Evolutionary conservation across 2,113 vertebrate genomes (phyloP).

Genomic region (Upupa epops): DNA sequence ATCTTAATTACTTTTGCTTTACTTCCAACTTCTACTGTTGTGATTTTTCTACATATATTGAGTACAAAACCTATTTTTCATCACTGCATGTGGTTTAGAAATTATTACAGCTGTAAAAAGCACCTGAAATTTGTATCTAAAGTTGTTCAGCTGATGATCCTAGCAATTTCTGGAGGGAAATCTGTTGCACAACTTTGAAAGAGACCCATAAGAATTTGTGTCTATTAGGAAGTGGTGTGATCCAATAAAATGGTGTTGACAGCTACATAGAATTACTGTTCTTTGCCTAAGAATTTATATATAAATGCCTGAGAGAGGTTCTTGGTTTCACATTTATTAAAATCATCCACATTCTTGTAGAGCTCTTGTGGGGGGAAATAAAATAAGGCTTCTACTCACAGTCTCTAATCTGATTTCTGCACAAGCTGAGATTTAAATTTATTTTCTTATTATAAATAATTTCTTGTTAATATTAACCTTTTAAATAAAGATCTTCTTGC

Average conservation of each 20-base stretch:
- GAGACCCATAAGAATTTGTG: neutral
- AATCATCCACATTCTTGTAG: neutral
- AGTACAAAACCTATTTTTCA: neutral
- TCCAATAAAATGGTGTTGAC: neutral
- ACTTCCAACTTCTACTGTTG: neutral
- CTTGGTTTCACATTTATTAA: neutral
- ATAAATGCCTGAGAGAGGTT: neutral
- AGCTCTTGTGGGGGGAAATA: fast-evolving
- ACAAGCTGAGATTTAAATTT: neutral
- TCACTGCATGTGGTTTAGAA: neutral
- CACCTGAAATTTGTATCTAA: neutral
- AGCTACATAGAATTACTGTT: neutral
- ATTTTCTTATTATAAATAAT: constrained; percentile 5
- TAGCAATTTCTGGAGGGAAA: neutral
- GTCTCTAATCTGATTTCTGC: neutral
- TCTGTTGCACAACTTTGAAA: neutral
- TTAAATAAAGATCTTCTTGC: neutral
- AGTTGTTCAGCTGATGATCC: neutral
- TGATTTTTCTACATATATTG: neutral
- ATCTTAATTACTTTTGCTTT: neutral
- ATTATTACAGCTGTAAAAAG: neutral
- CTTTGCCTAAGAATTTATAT: neutral
- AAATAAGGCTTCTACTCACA: neutral
- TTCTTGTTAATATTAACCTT: neutral
- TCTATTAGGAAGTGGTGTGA: neutral